Evolutionary conservation across 2,113 vertebrate species (phyloP), one percentile per base, ranked within the genome.

Genomic region (Gambusia holbrooki): DNA sequence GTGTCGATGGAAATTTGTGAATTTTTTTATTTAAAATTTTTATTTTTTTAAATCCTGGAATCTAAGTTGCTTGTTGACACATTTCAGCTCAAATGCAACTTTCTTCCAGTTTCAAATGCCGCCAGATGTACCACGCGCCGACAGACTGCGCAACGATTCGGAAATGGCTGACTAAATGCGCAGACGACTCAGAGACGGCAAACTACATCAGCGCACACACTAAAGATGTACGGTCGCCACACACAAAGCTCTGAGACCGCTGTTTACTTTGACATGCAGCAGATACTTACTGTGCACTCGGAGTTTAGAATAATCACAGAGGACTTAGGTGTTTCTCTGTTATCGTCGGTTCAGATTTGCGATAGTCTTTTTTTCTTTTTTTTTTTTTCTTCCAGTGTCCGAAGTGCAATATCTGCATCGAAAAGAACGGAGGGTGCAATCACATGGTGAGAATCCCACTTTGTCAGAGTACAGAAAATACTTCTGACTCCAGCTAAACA

Each of bases 151-250:
- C 95, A 82, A 99, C 97, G 65, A 98, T 99, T 90, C 95, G 98
- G 72, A 98, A 97, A 90, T 99, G 98, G 98, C 96, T 99, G 90
- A 99, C 96, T 79, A 99, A 99, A 93, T 99, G 98, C 91, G 98
- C 98, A 60, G 98, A 99, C n/a, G 98, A 99, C 93, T 99, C 98
- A 0, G 98, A 99, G 95, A 99, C 98, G 2, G 98, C 98, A 75
- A 99, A 99, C 95, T 99, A 99, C 94, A 99, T 99, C 96, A 99
- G 98, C 86, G 98, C 98, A 84, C 98, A 99, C 96, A 99, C 98
- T 96, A 99, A 99, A 99, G 98, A 99, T 77, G 98, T 99, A 96
- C 93, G 97, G 84, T 6, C 5, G 62, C 62, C 37, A 33, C 37
- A 51, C 60, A 74, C 29, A 29, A n/a, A 22, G 13, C 29, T 65